phyloP scores from a whole-genome alignment of 35 echinoderm and acorn worm genomes.

The Chiridota heheva region DNA sequence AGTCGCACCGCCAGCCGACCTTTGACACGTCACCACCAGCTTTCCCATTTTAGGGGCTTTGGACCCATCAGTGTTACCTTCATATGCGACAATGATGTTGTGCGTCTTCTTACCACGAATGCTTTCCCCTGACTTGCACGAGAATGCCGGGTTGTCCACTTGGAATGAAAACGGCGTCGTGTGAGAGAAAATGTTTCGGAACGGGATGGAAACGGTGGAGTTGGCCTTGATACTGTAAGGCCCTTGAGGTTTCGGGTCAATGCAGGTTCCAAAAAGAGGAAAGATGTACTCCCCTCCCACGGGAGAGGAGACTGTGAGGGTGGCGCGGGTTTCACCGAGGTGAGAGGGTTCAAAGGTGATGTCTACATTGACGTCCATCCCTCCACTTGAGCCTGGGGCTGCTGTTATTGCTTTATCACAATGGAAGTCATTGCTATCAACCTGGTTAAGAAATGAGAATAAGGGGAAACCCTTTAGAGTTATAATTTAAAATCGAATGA shows the following conservation, averaged over 20 bases:
- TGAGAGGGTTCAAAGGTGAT: conserved; percentile 90
- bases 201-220: conserved; percentile 89
- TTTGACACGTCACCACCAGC: conserved; percentile 82
- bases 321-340: conserved; percentile 84
- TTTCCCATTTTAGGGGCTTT: conserved; percentile 99
- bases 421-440: conserved; percentile 96
- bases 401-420: conserved; percentile 90
- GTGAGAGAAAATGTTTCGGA: conserved; percentile 97
- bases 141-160: conserved; percentile 87
- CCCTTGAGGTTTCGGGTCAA: conserved; percentile 89
- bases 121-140: conserved; percentile 79
- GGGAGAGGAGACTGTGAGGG: conserved; percentile 64
- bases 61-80: conserved; percentile 82
- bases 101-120: conserved; percentile 95
- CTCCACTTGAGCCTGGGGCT: conserved; percentile 91
- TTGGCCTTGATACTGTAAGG: conserved; percentile 90
- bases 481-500: too few relatives aligned
- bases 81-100: conserved; percentile 90
- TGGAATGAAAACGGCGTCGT: conserved; percentile 96
- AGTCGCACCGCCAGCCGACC: conserved; percentile 91
- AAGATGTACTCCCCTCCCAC: conserved; percentile 86
- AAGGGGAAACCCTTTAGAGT: too few relatives aligned
- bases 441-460: conserved; percentile 28
- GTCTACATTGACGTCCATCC: conserved; percentile 89
- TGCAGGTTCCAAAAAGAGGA: conserved; percentile 90